Evolutionary conservation across 2,888 invertebrate genomes (phyloP).

Genomic region (Papilio demoleus): DNA sequence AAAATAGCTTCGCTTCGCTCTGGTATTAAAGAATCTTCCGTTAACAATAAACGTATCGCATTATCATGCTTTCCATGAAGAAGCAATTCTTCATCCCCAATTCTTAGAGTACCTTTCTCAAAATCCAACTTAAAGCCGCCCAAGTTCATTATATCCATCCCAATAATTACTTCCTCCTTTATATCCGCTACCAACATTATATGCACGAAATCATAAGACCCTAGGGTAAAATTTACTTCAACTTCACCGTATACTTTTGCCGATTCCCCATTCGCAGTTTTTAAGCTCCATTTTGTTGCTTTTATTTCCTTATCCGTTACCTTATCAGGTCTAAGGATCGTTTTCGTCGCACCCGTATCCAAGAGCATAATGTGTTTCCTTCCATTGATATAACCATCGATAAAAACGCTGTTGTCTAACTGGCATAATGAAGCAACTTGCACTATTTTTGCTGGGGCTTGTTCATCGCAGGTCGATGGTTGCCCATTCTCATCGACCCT

Average conservation of each 20-base stretch:
- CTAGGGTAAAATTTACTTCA: not conserved
- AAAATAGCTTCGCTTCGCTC: too few species aligned
- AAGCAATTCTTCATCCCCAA: too few species aligned
- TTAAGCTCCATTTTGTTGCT: not conserved
- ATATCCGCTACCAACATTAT: too few species aligned
- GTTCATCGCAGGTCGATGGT: not conserved
- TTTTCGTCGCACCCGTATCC: too few species aligned
- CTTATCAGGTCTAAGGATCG: not conserved
- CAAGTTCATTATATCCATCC: too few species aligned
- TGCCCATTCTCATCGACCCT: not conserved
- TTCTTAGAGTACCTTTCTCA: too few species aligned
- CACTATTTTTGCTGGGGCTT: not conserved
- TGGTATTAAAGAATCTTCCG: not conserved
- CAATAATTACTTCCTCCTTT: too few species aligned
- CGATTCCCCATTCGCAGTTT: not conserved
- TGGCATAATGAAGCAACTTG: not conserved
- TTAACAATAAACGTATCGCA: not conserved
- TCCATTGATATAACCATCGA: too few species aligned
- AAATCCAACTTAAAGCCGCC: too few species aligned
- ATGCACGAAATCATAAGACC: too few species aligned
- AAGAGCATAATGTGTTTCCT: too few species aligned
- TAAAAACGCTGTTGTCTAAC: not conserved
- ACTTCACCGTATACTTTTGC: conserved; percentile 2
- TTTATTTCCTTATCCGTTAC: not conserved
- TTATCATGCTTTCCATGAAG: not conserved